These are phyloP conservation scores for Drosophila formosana DNA, from an alignment of 2,888 invertebrate species.

Conservation along the genomic window DNA sequence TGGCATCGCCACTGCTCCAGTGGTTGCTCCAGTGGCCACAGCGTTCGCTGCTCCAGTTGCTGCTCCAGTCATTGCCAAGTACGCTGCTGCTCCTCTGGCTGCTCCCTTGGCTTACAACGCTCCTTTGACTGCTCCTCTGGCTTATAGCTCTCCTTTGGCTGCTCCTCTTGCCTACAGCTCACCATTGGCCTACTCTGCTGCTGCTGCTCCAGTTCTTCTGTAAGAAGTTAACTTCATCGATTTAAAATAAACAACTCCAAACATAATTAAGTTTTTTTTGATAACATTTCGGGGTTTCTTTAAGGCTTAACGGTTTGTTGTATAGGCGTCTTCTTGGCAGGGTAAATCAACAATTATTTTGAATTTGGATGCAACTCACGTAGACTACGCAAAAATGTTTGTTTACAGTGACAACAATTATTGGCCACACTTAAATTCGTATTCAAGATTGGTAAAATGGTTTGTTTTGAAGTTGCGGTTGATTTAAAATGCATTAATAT, in stretches of 20 bases:
- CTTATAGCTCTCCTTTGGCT: conserved; percentile 38
- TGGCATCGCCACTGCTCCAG: neutral
- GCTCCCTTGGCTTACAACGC: conserved; percentile 24
- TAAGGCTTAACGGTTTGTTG: neutral
- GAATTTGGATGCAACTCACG: conserved; percentile 15
- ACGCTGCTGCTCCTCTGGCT: conserved; percentile 35
- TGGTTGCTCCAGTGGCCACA: conserved; percentile 68
- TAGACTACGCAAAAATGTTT: conserved; percentile 4
- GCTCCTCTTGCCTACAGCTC: conserved; percentile 31
- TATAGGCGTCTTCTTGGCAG: neutral
- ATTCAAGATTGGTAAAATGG: conserved; percentile 15
- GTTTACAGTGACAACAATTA: neutral
- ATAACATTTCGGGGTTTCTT: neutral
- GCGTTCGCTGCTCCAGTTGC: conserved; percentile 53
- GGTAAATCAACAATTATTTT: neutral
- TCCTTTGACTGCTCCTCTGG: conserved; percentile 36
- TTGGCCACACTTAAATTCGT: conserved; percentile 7
- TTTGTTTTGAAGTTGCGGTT: conserved; percentile 23
- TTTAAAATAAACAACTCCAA: conserved; percentile 9
- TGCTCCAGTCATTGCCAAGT: conserved; percentile 42
- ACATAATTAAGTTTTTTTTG: neutral
- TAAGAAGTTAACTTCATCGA: conserved; percentile 17
- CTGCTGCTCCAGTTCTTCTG: conserved; percentile 34
- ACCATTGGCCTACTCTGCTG: conserved; percentile 25
- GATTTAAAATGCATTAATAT: neutral